Conservation (phyloP, 2,797 vertebrate genomes). For the Sebastes hubbsi region DNA sequence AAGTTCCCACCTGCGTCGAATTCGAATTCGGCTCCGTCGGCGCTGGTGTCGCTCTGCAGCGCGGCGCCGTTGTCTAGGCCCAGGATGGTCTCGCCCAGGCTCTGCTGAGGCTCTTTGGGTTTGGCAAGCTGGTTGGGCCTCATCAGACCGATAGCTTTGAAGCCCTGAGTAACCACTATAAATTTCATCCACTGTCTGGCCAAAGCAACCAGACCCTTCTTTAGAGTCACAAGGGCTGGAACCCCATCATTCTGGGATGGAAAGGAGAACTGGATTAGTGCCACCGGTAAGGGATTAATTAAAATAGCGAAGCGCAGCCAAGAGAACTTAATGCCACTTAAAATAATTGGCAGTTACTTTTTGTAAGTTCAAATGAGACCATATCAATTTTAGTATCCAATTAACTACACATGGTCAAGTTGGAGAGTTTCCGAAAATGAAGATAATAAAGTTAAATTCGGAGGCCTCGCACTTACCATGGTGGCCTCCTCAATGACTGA, state of each 20-base stretch:
- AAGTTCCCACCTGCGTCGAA: constrained; percentile 92
- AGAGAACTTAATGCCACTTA: not conserved
- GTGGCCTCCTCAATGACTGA: constrained; percentile 96
- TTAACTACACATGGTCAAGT: not conserved
- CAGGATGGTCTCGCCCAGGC: constrained; percentile 76
- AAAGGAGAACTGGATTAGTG: not conserved
- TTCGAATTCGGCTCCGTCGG: constrained; percentile 97
- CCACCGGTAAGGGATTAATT: not conserved
- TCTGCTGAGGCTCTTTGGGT: constrained; percentile 78
- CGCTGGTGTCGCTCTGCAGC: constrained; percentile 96
- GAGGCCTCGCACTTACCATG: constrained; percentile 83
- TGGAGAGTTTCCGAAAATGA: not conserved
- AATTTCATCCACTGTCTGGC: constrained; percentile 99
- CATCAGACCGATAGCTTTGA: constrained; percentile 94
- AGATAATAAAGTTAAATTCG: not conserved
- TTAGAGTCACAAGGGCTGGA: constrained; percentile 95
- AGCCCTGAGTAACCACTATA: constrained; percentile 98
- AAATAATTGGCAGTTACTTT: not conserved
- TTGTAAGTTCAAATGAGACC: not conserved
- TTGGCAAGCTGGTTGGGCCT: constrained; percentile 89
- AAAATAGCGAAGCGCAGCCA: not conserved
- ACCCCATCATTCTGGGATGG: constrained; percentile 91
- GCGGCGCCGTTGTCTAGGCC: constrained; percentile 89
- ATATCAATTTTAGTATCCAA: not conserved
- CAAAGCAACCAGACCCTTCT: constrained; percentile 96